A percentile compares a stretch with the other conserved stretches of the same genome.
Evolutionary conservation across 1,140 invertebrate species (phyloP).

Genomic region (Drosophila athabasca): DNA sequence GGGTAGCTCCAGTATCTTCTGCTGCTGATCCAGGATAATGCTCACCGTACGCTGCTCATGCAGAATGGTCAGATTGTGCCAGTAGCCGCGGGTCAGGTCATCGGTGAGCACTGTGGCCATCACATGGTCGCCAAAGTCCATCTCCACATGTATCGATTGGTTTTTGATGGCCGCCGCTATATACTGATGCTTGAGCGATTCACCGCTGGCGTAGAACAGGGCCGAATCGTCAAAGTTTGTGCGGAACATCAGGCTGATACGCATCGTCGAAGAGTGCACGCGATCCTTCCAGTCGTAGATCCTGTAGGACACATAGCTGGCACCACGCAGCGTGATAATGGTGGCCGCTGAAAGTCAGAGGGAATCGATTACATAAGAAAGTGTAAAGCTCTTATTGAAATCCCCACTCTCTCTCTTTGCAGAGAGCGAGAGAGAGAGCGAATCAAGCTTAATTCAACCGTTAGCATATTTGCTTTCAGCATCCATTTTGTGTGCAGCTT

Average conservation of each 20-base stretch:
- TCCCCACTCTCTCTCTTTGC: too few species aligned
- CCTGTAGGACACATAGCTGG: conserved; percentile 95
- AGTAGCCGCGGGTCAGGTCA: conserved; percentile 89
- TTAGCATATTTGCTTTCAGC: conserved; percentile 54
- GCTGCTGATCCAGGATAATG: conserved; percentile 90
- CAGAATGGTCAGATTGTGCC: conserved; percentile 95
- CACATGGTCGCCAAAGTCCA: conserved; percentile 92
- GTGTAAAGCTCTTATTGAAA: too few species aligned
- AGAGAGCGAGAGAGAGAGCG: background rate
- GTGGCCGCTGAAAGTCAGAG: conserved; percentile 88
- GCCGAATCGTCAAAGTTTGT: conserved; percentile 94
- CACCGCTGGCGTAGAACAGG: conserved; percentile 93
- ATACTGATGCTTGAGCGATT: conserved; percentile 91
- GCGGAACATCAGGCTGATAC: conserved; percentile 95
- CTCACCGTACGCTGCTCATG: conserved; percentile 89
- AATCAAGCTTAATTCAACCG: conserved; percentile 41
- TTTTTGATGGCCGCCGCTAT: conserved; percentile 92
- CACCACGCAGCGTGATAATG: conserved; percentile 93
- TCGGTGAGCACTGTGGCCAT: conserved; percentile 88
- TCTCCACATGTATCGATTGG: conserved; percentile 90
- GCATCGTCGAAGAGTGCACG: conserved; percentile 92
- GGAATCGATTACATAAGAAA: conserved; percentile 8
- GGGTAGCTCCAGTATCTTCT: conserved; percentile 88
- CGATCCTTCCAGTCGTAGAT: conserved; percentile 96
- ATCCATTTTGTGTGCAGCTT: conserved; percentile 27